These are phyloP conservation scores for Danionella dracula DNA, from an alignment of 2,797 vertebrate species.

Conservation along the genomic window DNA sequence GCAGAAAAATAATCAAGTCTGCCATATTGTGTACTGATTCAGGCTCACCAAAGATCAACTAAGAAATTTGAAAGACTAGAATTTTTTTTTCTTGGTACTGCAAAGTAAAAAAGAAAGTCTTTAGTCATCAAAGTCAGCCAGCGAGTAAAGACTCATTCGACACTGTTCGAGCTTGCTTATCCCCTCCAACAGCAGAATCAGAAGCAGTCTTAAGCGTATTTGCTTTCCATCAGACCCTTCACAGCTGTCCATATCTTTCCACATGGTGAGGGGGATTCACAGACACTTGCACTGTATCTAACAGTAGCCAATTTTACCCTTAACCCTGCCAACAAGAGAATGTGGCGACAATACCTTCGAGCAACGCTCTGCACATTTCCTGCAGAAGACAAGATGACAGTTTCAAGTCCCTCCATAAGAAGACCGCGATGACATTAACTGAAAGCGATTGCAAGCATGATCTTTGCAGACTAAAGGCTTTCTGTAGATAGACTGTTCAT, in stretches of 20 bases:
- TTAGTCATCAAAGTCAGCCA: too few relatives aligned
- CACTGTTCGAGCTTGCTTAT: too few relatives aligned
- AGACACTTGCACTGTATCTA: slow-evolving; percentile 14
- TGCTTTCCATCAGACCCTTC: not conserved
- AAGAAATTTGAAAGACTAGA: too few relatives aligned
- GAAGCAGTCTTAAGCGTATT: not conserved
- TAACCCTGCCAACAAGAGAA: slow-evolving; percentile 20
- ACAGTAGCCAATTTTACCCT: slow-evolving; percentile 14
- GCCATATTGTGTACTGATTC: not conserved
- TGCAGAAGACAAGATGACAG: slow-evolving; percentile 11
- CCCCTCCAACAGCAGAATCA: too few relatives aligned
- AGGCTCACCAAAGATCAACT: not conserved
- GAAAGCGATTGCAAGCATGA: not conserved
- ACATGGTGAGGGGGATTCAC: slow-evolving; percentile 13
- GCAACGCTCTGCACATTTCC: not conserved
- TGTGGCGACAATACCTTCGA: slow-evolving; percentile 14
- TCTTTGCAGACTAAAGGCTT: not conserved
- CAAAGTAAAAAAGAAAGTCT: not conserved
- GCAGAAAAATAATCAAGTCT: not conserved
- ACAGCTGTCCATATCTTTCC: slow-evolving; percentile 21
- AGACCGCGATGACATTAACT: too few relatives aligned
- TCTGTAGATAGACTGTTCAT: not conserved
- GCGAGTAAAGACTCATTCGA: too few relatives aligned
- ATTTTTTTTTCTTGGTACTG: not conserved
- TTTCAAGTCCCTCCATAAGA: not conserved